phyloP scores from a whole-genome alignment of 2,888 invertebrate species.

The Isoperla grammatica region DNA sequence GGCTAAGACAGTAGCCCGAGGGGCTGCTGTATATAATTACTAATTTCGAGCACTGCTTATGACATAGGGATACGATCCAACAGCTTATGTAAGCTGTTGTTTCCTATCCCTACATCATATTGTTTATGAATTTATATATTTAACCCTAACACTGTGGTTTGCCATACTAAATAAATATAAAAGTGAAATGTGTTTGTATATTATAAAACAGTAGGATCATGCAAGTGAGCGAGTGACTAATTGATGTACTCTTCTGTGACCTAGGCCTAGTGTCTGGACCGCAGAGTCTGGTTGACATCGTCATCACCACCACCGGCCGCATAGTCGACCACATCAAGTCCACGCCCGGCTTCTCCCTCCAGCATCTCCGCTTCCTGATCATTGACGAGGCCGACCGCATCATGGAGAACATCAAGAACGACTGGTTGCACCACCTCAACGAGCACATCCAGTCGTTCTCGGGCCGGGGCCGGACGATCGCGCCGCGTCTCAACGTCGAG shows the following conservation, averaged over 20 bases:
- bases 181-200: too few species aligned
- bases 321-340: constrained; percentile 85
- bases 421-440: constrained; percentile 71
- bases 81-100: too few species aligned
- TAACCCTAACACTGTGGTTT: too few species aligned
- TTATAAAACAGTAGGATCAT: too few species aligned
- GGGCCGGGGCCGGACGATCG: constrained; percentile 47
- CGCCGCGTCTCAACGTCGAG: constrained; percentile 34
- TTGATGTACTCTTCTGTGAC: constrained; percentile 36
- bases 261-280: constrained; percentile 54
- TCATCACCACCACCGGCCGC: constrained; percentile 90
- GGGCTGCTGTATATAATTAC: too few species aligned
- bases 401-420: constrained; percentile 82
- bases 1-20: too few species aligned
- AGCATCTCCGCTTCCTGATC: constrained; percentile 68
- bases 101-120: too few species aligned
- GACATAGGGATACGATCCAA: too few species aligned
- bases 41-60: too few species aligned
- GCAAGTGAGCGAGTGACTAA: too few species aligned
- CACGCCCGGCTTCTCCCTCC: constrained; percentile 71
- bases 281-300: constrained; percentile 67
- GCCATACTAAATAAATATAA: too few species aligned
- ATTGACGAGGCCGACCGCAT: constrained; percentile 98
- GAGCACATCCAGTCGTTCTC: constrained; percentile 42
- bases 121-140: too few species aligned